phyloP scores from a whole-genome alignment of 2,797 vertebrate genomes.

The Onychomys leucogaster region DNA sequence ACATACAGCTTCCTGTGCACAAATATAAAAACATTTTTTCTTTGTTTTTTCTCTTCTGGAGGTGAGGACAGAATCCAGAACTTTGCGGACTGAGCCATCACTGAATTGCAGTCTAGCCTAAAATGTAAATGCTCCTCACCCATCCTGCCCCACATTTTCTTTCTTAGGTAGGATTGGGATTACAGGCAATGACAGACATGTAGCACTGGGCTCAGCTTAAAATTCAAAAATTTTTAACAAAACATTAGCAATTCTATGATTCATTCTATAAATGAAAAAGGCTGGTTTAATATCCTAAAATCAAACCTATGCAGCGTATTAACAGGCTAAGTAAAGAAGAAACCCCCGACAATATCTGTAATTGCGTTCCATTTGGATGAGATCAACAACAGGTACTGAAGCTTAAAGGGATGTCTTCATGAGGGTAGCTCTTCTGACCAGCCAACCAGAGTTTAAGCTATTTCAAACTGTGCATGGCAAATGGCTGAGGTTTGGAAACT shows the following conservation, averaged over 20 bases:
- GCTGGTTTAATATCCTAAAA: neutral
- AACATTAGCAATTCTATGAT: constrained; percentile 16
- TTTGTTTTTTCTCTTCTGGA: neutral
- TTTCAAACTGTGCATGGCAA: constrained; percentile 3
- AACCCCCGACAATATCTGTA: neutral
- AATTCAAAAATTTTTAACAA: constrained; percentile 14
- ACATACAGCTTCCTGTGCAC: neutral
- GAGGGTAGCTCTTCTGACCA: neutral
- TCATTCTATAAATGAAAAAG: neutral
- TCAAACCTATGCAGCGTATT: neutral
- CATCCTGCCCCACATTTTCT: neutral
- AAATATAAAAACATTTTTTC: neutral
- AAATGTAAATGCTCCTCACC: neutral
- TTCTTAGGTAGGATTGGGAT: neutral
- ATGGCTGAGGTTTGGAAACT: constrained; percentile 16
- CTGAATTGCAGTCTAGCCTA: neutral
- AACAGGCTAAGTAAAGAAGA: neutral
- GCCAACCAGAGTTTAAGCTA: constrained; percentile 11
- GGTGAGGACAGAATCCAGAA: neutral
- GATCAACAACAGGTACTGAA: neutral
- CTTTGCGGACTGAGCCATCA: neutral
- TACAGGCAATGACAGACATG: neutral
- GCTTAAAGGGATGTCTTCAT: neutral
- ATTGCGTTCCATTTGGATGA: neutral
- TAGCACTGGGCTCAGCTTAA: neutral